A percentile compares a stretch with the other conserved stretches of the same genome.
Evolutionary conservation across 2,888 invertebrate species (phyloP).

Genomic region (Gryllus longicercus): DNA sequence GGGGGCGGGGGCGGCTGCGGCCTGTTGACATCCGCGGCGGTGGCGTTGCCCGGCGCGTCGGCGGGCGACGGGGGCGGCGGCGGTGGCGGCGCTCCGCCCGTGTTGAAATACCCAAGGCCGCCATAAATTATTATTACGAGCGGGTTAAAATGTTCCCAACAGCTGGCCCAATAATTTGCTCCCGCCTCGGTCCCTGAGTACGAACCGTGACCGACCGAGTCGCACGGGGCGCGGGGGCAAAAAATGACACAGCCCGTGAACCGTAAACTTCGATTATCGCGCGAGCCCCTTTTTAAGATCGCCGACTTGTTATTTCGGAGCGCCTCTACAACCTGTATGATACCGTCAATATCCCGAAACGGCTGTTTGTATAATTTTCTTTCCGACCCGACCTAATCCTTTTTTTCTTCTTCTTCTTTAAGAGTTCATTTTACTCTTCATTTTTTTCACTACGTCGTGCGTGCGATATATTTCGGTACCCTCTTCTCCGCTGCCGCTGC

Average conservation of each 20-base stretch:
- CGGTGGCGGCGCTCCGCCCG: background rate
- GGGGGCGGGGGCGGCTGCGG: too few relatives aligned
- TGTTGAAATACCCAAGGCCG: conserved; percentile 9
- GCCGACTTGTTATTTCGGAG: conserved; percentile 4
- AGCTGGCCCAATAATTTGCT: conserved; percentile 17
- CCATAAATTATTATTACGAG: conserved; percentile 8
- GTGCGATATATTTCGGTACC: too few relatives aligned
- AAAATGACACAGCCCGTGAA: background rate
- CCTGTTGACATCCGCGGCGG: too few relatives aligned
- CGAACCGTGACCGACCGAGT: conserved; percentile 17
- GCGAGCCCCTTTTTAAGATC: background rate
- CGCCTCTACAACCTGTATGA: background rate
- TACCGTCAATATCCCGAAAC: background rate
- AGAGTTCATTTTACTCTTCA: background rate
- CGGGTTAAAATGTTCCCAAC: background rate
- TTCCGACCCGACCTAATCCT: background rate
- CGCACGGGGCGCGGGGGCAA: background rate
- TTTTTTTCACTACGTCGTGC: too few relatives aligned
- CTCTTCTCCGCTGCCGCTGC: too few relatives aligned
- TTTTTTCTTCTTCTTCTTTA: background rate
- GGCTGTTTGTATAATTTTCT: conserved; percentile 17
- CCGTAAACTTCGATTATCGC: conserved; percentile 4
- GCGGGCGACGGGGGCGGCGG: background rate
- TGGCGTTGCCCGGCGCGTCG: background rate
- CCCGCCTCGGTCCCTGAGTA: background rate